Evolutionary conservation across 2,797 vertebrate genomes (phyloP).

Genomic region (Spheniscus humboldti): DNA sequence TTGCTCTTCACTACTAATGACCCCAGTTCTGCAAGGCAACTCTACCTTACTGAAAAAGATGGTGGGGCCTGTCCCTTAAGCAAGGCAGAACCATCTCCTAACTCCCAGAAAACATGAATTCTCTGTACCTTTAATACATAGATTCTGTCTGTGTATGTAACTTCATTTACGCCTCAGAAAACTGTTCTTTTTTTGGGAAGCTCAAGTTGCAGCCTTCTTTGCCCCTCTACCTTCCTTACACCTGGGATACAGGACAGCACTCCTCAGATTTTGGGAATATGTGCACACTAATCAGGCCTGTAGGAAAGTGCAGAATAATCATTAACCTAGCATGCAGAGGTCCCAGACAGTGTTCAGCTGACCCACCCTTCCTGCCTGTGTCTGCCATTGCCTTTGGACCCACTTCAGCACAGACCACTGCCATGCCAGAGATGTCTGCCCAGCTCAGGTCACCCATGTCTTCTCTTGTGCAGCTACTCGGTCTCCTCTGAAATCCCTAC

Average conservation of each 20-base stretch:
- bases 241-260: accelerated
- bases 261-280: too few relatives aligned
- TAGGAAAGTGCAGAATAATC: not conserved
- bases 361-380: not conserved
- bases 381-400: not conserved
- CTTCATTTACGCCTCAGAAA: not conserved
- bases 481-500: not conserved
- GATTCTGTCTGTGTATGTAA: not conserved
- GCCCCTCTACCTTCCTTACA: not conserved
- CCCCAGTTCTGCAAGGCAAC: not conserved
- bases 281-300: not conserved
- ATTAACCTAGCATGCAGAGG: not conserved
- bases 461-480: not conserved
- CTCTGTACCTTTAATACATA: not conserved
- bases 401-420: not conserved
- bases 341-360: not conserved
- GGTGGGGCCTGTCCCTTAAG: not conserved
- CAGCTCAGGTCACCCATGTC: accelerated
- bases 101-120: not conserved
- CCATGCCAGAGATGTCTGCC: not conserved
- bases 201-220: not conserved
- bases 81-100: not conserved
- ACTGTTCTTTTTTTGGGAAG: not conserved
- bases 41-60: not conserved
- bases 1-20: not conserved